Percentiles rank a stretch among this genome's conserved stretches.
Evolutionary conservation across 2,113 vertebrate species (phyloP).

Genomic region (Calyptomena viridis): DNA sequence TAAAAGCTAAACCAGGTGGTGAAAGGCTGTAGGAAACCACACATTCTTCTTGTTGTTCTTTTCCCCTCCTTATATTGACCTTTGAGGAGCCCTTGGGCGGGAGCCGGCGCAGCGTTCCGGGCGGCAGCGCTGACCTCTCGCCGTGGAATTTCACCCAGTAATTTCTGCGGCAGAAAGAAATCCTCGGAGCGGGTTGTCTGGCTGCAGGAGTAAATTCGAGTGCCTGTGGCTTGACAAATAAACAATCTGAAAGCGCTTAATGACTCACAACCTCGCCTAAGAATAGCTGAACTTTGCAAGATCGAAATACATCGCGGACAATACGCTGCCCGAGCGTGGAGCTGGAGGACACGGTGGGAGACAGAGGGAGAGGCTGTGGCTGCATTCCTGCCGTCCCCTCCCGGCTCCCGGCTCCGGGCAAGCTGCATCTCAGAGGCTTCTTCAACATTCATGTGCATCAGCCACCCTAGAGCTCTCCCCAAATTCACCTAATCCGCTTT

Average conservation of each 20-base stretch:
- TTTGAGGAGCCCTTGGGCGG: not conserved
- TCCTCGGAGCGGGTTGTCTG: not conserved
- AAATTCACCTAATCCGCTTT: not conserved
- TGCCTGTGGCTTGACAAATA: conserved; percentile 51
- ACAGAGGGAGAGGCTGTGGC: not conserved
- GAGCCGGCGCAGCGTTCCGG: accelerated
- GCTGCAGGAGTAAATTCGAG: conserved; percentile 17
- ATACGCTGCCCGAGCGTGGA: accelerated
- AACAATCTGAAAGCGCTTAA: conserved; percentile 46
- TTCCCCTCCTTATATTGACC: not conserved
- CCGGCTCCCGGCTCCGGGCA: not conserved
- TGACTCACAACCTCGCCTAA: conserved; percentile 46
- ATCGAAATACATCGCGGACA: not conserved
- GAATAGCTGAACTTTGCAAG: conserved; percentile 43
- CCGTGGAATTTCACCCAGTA: conserved; percentile 48
- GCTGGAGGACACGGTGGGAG: not conserved
- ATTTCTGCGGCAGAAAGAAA: conserved; percentile 22
- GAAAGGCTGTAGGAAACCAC: not conserved
- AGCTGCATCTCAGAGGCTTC: not conserved
- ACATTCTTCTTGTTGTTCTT: not conserved
- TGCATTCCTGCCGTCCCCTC: conserved; percentile 31
- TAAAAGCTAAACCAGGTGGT: not conserved
- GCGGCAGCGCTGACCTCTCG: not conserved
- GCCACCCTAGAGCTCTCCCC: not conserved
- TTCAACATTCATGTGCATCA: not conserved